Evolutionary conservation across 2,888 invertebrate species (phyloP).

Genomic region (Ditula angustiorana): DNA sequence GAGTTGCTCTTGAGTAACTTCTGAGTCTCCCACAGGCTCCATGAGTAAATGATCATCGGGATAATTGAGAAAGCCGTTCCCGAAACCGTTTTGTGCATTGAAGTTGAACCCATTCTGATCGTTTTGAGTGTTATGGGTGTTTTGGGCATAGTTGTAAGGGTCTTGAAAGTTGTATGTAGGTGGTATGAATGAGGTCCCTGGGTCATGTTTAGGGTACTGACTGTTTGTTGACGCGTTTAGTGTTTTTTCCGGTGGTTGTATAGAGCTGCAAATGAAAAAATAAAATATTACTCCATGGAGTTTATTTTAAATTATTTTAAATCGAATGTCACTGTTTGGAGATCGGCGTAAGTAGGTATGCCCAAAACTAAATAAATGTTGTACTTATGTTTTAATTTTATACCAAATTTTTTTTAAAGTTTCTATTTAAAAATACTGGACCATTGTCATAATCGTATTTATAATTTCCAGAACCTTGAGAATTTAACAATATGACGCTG

Average conservation of each 20-base stretch:
- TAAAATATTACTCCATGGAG: too few relatives aligned
- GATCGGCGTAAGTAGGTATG: too few relatives aligned
- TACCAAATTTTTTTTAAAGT: too few relatives aligned
- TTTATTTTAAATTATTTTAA: too few relatives aligned
- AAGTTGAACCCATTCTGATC: constrained; percentile 71
- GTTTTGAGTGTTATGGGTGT: constrained; percentile 36
- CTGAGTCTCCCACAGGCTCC: constrained; percentile 65
- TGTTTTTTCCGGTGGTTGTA: constrained; percentile 73
- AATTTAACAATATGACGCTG: too few relatives aligned
- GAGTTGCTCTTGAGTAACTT: constrained; percentile 76
- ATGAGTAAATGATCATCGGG: constrained; percentile 69
- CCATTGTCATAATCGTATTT: too few relatives aligned
- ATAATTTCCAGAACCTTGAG: too few relatives aligned
- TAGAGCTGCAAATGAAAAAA: constrained; percentile 60
- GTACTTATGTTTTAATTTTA: too few relatives aligned
- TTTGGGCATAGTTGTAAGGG: constrained; percentile 66
- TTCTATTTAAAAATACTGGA: too few relatives aligned
- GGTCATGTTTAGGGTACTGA: constrained; percentile 67
- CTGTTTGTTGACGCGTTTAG: constrained; percentile 60
- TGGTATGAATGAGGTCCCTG: constrained; percentile 60
- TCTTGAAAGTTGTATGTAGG: constrained; percentile 67
- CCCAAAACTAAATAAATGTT: too few relatives aligned
- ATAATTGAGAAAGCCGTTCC: constrained; percentile 70
- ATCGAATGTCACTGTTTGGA: too few relatives aligned
- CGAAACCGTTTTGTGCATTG: constrained; percentile 69